Evolutionary conservation across 2,797 vertebrate species (phyloP), one percentile per base, ranked within the genome.

Genomic region (Craterocephalus amniculus): DNA sequence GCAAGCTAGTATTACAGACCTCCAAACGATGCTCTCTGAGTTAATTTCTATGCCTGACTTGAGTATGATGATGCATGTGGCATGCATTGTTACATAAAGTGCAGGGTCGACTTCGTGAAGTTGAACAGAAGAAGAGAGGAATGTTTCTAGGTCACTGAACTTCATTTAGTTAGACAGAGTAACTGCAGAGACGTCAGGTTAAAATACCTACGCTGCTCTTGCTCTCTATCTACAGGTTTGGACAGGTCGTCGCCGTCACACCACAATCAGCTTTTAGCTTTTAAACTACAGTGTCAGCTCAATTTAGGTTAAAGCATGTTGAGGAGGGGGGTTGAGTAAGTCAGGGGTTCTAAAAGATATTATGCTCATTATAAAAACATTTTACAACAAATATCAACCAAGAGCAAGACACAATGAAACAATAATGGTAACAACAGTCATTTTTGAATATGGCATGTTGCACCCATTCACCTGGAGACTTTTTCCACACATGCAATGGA

Each of bases 11-110:
- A 87, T 87, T 80, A 87, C 71, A 87, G 80, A 63, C 78, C 77
- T 76, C 55, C 0, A 20, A 55, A 54, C 68, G 49, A 58, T 68
- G 48, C 67, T 72, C 45, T 76, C 74, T 64, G 31, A 63, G 63
- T 24, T 83, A 81, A 89, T 87, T 74, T 72, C 80, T 78, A 76
- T 57, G 72, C 83, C 82, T 75, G 63, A 72, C 63, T 22, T 27
- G 76, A 63, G 49, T 71, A 13, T 52, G 56, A 63, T 62, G 12
- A 61, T 69, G 70, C 56, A 54, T 65, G 72, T 73, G 78, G 61
- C 70, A 71, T 64, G 63, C 69, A 52, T 62, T 67, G 72, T 81
- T 78, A 49, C 60, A 59, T 69, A 60, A 80, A 76, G 63, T 56
- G 36, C 48, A 67, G 51, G 60, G 74, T 76, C 55, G 66, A 29